These are phyloP conservation scores for Papilio polyxenes DNA, from an alignment of 1,140 invertebrate genomes.

Conservation along the genomic window DNA sequence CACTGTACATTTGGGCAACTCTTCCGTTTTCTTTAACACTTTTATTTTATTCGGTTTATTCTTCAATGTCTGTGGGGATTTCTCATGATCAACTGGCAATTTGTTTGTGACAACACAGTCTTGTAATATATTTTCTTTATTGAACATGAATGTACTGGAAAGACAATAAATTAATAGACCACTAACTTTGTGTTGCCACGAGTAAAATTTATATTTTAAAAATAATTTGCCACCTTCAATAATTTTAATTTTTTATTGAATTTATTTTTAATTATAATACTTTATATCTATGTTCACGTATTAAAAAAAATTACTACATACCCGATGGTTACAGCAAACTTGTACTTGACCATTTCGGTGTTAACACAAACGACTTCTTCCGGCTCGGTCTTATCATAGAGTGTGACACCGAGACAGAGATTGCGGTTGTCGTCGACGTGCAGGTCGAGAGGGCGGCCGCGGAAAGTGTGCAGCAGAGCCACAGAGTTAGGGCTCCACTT, in stretches of 20 bases:
- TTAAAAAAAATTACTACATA: slow-evolving; percentile 44
- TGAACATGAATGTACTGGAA: slow-evolving; percentile 65
- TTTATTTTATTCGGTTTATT: slow-evolving; percentile 39
- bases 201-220: background rate
- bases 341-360: slow-evolving; percentile 66
- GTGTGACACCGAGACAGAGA: slow-evolving; percentile 60
- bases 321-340: slow-evolving; percentile 70
- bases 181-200: background rate
- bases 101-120: slow-evolving; percentile 59
- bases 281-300: no score
- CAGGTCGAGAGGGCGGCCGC: slow-evolving; percentile 52
- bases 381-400: slow-evolving; percentile 57
- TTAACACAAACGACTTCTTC: slow-evolving; percentile 64
- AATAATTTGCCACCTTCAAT: no score
- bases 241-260: no score
- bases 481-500: slow-evolving; percentile 66
- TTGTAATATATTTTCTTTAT: slow-evolving; percentile 54
- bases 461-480: slow-evolving; percentile 54
- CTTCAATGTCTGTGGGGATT: slow-evolving; percentile 38
- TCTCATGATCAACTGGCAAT: slow-evolving; percentile 47
- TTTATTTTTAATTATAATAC: no score
- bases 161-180: background rate
- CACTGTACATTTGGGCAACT: slow-evolving; percentile 37
- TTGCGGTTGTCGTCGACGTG: slow-evolving; percentile 65
- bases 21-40: slow-evolving; percentile 46